These are phyloP conservation scores for Tigriopus japonicus DNA, from an alignment of 1,140 invertebrate species.

Conservation along the genomic window DNA sequence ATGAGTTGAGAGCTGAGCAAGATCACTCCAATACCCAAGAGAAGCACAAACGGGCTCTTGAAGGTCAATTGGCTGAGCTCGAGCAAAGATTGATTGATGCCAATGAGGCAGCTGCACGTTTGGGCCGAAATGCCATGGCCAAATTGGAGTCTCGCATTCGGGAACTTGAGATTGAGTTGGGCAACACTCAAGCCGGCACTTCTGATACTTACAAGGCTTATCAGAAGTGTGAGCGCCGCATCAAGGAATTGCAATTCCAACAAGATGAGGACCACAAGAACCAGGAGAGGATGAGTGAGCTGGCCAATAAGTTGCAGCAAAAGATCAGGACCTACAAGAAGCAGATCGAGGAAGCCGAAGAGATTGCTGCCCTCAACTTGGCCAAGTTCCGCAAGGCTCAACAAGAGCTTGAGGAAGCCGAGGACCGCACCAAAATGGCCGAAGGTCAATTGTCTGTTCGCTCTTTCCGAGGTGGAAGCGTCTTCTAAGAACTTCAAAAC, in stretches of 20 bases:
- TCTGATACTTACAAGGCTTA: slow-evolving; percentile 89
- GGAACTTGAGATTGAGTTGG: slow-evolving; percentile 89
- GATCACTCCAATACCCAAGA: slow-evolving; percentile 94
- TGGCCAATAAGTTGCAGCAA: slow-evolving; percentile 94
- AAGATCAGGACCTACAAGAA: slow-evolving; percentile 57
- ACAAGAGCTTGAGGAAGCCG: slow-evolving; percentile 13
- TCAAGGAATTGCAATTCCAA: slow-evolving; percentile 51
- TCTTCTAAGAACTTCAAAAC: background rate
- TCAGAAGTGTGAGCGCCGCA: slow-evolving; percentile 81
- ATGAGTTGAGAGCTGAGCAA: slow-evolving; percentile 95
- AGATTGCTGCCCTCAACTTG: slow-evolving; percentile 38
- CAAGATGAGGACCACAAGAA: slow-evolving; percentile 91
- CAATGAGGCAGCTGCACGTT: slow-evolving; percentile 29
- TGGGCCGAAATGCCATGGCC: slow-evolving; percentile 14
- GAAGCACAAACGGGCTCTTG: slow-evolving; percentile 89
- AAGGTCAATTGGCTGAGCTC: slow-evolving; percentile 93
- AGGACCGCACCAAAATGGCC: slow-evolving; percentile 22
- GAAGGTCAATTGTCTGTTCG: slow-evolving; percentile 3
- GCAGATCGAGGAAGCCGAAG: slow-evolving; percentile 41
- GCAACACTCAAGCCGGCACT: slow-evolving; percentile 91
- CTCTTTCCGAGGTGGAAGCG: background rate
- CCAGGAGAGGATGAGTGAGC: slow-evolving; percentile 90
- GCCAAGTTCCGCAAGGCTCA: slow-evolving; percentile 42
- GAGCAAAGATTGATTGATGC: slow-evolving; percentile 45
- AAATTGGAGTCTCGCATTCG: slow-evolving; percentile 33